These are phyloP conservation scores for Gadus macrocephalus DNA, from an alignment of 2,113 vertebrate genomes.

Conservation along the genomic window DNA sequence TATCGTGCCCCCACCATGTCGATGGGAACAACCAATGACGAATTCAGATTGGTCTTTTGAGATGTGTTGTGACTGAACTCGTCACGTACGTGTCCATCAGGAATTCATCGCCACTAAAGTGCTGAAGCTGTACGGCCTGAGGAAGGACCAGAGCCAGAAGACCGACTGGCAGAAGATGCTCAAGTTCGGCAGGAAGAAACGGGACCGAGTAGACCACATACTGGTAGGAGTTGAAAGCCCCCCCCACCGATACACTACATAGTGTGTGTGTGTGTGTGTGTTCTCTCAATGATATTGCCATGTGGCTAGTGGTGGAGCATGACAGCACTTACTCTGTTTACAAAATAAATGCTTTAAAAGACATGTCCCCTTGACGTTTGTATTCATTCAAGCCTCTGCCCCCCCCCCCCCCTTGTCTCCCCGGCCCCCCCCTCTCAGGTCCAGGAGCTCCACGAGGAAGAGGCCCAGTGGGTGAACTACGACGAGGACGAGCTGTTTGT, in stretches of 20 bases:
- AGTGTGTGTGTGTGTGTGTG: no score
- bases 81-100: constrained; percentile 59
- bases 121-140: constrained; percentile 83
- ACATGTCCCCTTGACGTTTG: no score
- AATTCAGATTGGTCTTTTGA: not conserved
- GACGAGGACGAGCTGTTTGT: constrained; percentile 95
- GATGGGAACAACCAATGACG: no score
- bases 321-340: no score
- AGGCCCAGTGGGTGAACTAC: constrained; percentile 97
- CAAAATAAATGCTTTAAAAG: no score
- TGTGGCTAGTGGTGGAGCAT: no score
- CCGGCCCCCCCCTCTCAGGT: constrained; percentile 70
- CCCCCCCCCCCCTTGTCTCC: no score
- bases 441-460: constrained; percentile 95
- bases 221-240: constrained; percentile 70
- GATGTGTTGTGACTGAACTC: not conserved
- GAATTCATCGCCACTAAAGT: constrained; percentile 85
- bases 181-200: constrained; percentile 96
- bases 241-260: no score
- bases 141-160: constrained; percentile 84
- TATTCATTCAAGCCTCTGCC: no score
- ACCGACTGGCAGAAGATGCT: constrained; percentile 99
- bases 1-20: no score
- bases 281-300: no score
- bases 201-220: constrained; percentile 94